Conservation (phyloP, 2,888 invertebrate species). For the Bimastos eiseni region DNA sequence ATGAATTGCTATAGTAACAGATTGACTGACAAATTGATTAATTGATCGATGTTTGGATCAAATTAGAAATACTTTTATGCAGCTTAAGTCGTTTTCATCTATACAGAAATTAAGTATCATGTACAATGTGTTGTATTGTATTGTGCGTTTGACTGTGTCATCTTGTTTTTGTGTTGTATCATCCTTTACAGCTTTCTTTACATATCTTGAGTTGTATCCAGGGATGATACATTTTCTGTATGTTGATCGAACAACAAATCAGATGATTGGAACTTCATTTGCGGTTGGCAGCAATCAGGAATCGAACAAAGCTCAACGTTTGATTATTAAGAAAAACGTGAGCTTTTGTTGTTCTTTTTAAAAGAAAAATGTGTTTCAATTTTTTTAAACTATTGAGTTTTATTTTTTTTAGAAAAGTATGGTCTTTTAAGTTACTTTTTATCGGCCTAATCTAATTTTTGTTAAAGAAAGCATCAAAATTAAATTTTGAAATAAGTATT, state of each 20-base stretch:
- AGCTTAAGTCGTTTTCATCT: neutral
- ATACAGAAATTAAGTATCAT: neutral
- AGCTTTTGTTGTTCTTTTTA: neutral
- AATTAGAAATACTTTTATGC: neutral
- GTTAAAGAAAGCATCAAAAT: too few species aligned
- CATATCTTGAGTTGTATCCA: neutral
- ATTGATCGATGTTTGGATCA: neutral
- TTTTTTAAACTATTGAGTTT: neutral
- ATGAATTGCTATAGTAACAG: too few species aligned
- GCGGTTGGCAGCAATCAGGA: neutral
- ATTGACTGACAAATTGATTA: neutral
- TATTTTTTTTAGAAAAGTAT: neutral
- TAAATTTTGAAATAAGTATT: neutral
- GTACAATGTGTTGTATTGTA: neutral
- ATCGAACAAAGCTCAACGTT: neutral
- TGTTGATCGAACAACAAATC: constrained; percentile 15
- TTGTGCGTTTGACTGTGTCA: neutral
- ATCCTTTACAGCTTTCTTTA: neutral
- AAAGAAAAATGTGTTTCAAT: neutral
- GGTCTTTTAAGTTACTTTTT: neutral
- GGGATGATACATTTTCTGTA: constrained; percentile 14
- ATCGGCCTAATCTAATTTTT: neutral
- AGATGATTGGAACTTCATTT: neutral
- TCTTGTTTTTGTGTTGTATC: neutral
- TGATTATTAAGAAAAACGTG: constrained; percentile 14